Evolutionary conservation across 2,797 vertebrate genomes (phyloP), one percentile per base, ranked within the genome.

Genomic region (Simalia tracyae): DNA sequence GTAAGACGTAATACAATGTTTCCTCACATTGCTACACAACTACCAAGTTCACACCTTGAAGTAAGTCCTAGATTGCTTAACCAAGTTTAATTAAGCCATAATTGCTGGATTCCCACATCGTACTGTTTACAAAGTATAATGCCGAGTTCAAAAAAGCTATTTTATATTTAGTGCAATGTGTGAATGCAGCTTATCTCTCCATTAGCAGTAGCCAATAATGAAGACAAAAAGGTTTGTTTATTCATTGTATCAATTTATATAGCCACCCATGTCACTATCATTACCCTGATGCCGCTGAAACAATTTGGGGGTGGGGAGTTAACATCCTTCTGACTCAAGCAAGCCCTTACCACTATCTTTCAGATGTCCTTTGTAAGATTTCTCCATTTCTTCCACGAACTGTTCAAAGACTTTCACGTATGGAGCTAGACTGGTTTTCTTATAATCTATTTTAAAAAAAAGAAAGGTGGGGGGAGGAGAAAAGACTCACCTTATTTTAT

Each of bases 391-490:
- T 93, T 99, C 98, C 95, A 99, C 96, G 14, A 99, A 99, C 64
- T 96, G 97, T 96, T 99, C 99, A 0, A 99, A 99, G 95, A 98
- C 68, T 96, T 97, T 98, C 89, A 99, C 97, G 0, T 98, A 99
- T 31, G 98, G 98, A 0, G 97, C 98, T 94, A 99, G 96, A 94
- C 98, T 98, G 1, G 99, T 99, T 96, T 96, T 98, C 97, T 98
- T 99, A 95, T 98, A 99, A 97, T 99, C 99, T 54, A 54, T 54
- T 54, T 99, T 96, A 84, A 57, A 60, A 89, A 85, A 60, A 89
- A 85, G 9, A 12, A 42, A n/a, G 9, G 3, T 26, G 5, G 14
- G 0, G 24, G n/a, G 6, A 1, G 12, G 12, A n/a, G 5, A 28
- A 12, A 3, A 42, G 7, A 31, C 11, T 72, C 26, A 50, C 50